Evolutionary conservation across 2,888 invertebrate genomes (phyloP), one percentile per base, ranked within the genome.

Genomic region (Plebejus anna): DNA sequence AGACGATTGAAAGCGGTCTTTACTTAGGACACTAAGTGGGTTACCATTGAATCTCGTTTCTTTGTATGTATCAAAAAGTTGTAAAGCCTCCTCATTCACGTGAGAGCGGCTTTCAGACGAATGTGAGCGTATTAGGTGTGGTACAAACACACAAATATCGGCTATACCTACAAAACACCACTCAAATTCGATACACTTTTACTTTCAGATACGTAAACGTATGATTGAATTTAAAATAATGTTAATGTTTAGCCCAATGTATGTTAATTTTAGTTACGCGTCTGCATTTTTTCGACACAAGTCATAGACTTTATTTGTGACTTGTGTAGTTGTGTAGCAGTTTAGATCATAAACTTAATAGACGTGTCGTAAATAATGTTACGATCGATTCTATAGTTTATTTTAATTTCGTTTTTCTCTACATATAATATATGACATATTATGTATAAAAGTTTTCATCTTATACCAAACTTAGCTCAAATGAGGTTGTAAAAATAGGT

Each of bases 401-500:
- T 55, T 51, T 51, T 13, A 13, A 13, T 13, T 22, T 32, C 32
- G 32, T 55, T 51, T 51, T 13, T 51, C 4, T 13, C 51, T 51
- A 22, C 57, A 22, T 22, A 42, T 42, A 42, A 7, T 32, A 6
- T n/a, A 16, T 47, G 36, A 36, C 55, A 32, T 36, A 32, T 51
- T 51, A 76, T 22, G 22, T 22, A 22, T 22, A 22, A 22, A 77
- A 79, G 75, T 77, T 78, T 76, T 61, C 61, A 42, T 61, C 75
- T 71, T 78, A 78, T 78, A 78, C 80, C 76, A 78, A 80, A 66
- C 76, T 75, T 70, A 76, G 75, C 75, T 79, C 78, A 84, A 86
- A 83, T 82, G 84, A 82, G 85, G 83, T 79, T 84, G 78, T 57
- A 84, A 88, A 89, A 88, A 87, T 88, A 87, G 86, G 84, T 81